Evolutionary conservation across 1,140 invertebrate genomes (phyloP), one percentile per base, ranked within the genome.

Genomic region (Heliothis virescens): DNA sequence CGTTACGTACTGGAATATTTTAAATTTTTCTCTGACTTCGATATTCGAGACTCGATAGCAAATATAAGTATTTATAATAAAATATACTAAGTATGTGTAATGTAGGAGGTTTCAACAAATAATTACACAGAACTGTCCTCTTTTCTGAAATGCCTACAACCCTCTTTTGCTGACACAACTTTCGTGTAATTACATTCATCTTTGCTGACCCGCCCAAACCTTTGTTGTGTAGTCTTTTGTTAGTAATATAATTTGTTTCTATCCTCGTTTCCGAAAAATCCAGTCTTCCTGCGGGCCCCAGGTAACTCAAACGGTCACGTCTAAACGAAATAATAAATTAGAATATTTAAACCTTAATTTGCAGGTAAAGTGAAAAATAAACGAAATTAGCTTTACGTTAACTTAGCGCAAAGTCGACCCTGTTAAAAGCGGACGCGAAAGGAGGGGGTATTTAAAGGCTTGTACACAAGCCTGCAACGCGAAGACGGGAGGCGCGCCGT

Each of bases 361-460:
- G 77, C 63, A 81, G 77, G 77, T 84, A 81, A 77, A 86, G 82
- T 82, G 74, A 82, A 84, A 82, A 87, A 85, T 81, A 87, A 89
- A 87, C 81, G 79, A 83, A 86, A 85, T 87, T 87, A 87, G 82
- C 85, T 85, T 82, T 76, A 82, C 81, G 74, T 84, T 81, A 82
- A 85, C 80, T 82, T 76, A 52, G 78, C 67, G 71, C 67, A 74
- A 76, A 82, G 74, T 80, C 82, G 79, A 73, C 57, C 67, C 65
- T 82, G 55, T 69, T 76, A 65, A 67, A 79, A 50, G 67, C 57
- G 48, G n/a, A 53, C 48, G 73, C 12, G 47, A 60, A 74, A 77
- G 60, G 74, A 77, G 48, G 60, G 74, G 26, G 60, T 69, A 41
- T 59, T n/a, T 78, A 48, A 78, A 59, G 63, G 76, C 26, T 55